Base-by-base conservation (phyloP, 1,140 invertebrate genomes). In the Hestina assimilis region DNA sequence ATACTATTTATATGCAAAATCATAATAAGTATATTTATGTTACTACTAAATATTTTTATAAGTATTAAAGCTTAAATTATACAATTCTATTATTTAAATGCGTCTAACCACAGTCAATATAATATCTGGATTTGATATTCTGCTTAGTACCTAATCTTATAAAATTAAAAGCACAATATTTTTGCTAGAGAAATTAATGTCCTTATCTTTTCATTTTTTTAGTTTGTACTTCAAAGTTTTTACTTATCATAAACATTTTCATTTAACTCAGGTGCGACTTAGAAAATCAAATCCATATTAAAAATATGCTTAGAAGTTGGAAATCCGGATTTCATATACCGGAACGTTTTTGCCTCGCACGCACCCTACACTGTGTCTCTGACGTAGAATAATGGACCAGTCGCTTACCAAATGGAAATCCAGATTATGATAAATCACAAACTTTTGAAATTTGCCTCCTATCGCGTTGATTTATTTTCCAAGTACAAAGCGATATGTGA, bases 371-470 rank as follows among this genome's bases (percentile, higher is more conserved):
- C 75, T 68, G 72, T 87, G 83, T 77, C 78, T 75, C 56, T 87
- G 84, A 87, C 84, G 63, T 79, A 79, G 80, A 87, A 82, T 83
- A 87, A 87, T 87, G 83, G 83, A 79, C 69, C 76, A 71, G 64
- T 65, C 75, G 75, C 61, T 81, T 70, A 72, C 69, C 80, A 83
- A 87, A 87, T 87, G 82, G 84, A 82, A 84, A 87, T 85, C 69
- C 72, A 71, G 75, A 79, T 84, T 80, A 85, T 85, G 80, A 87
- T 85, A 87, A 85, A 87, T 87, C 79, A 84, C 78, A 83, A 85
- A 85, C 69, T 83, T 83, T 85, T 81, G 80, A 83, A 83, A 81
- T 80, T 77, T 79, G 72, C 59, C 78, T 75, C 76, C 72, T 75
- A 77, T 72, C 66, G 68, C 53, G 46, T 59, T 79, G 77, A 82